Percentiles rank a stretch among this genome's conserved stretches.
Evolutionary conservation across 2,113 vertebrate species (phyloP).

Genomic region (Erythrolamprus reginae): DNA sequence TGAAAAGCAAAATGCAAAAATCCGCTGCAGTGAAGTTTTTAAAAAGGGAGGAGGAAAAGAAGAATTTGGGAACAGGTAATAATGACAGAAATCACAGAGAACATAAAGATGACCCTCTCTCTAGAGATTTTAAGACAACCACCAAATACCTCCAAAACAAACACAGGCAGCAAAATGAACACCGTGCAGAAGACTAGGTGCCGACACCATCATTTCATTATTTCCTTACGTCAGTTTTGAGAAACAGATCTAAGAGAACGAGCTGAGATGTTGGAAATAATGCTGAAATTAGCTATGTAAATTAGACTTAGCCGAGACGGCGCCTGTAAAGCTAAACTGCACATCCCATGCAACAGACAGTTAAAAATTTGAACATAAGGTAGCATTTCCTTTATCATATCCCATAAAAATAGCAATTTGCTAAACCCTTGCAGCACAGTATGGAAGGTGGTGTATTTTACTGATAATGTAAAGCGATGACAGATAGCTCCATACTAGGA

Average conservation of each 20-base stretch:
- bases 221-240: background rate
- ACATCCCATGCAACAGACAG: constrained; percentile 73
- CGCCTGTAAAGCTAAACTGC: constrained; percentile 44
- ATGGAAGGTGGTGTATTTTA: constrained; percentile 90
- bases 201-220: background rate
- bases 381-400: constrained; percentile 94
- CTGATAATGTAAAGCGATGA: constrained; percentile 91
- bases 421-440: constrained; percentile 89
- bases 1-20: constrained; percentile 58
- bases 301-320: constrained; percentile 20
- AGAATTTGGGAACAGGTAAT: constrained; percentile 27
- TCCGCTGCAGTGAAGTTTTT: constrained; percentile 43
- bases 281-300: constrained; percentile 37
- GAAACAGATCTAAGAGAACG: background rate
- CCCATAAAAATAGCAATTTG: constrained; percentile 97
- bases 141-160: background rate
- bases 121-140: background rate
- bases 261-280: constrained; percentile 15
- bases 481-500: constrained; percentile 87
- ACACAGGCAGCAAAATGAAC: background rate
- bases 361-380: constrained; percentile 92
- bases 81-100: constrained; percentile 26
- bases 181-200: background rate
- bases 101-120: background rate
- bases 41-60: constrained; percentile 23